Conservation (phyloP, 2,113 vertebrate genomes). For the Hydropotes inermis region DNA sequence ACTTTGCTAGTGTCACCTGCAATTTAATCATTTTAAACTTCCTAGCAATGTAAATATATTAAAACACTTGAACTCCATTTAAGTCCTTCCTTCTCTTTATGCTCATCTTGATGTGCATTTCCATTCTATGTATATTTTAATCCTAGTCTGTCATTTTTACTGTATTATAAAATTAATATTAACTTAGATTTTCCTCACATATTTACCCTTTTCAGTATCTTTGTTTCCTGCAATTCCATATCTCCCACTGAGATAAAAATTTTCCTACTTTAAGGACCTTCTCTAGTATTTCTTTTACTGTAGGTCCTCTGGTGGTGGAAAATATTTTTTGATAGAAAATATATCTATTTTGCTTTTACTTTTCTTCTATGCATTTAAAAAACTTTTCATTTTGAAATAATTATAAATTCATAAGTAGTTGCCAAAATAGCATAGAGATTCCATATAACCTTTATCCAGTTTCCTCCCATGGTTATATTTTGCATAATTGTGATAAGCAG, state of each 20-base stretch:
- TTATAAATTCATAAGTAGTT: not conserved
- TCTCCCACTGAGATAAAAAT: not conserved
- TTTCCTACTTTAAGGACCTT: not conserved
- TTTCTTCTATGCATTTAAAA: not conserved
- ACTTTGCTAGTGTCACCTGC: not conserved
- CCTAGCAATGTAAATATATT: not conserved
- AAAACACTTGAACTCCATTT: not conserved
- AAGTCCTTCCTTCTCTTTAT: not conserved
- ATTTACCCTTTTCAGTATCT: not conserved
- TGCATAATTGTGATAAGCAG: not conserved
- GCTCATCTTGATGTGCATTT: not conserved
- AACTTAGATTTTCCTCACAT: not conserved
- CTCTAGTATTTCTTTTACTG: not conserved
- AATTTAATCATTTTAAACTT: conserved; percentile 23
- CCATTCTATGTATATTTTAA: not conserved
- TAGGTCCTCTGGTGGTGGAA: not conserved
- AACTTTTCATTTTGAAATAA: not conserved
- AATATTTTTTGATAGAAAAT: not conserved
- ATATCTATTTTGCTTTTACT: not conserved
- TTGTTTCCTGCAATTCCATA: not conserved
- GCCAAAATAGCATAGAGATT: not conserved
- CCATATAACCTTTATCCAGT: not conserved
- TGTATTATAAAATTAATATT: not conserved
- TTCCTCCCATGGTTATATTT: not conserved
- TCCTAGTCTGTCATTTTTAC: not conserved